Conservation (phyloP, 2,113 vertebrate species). For the Syngnathus floridae region DNA sequence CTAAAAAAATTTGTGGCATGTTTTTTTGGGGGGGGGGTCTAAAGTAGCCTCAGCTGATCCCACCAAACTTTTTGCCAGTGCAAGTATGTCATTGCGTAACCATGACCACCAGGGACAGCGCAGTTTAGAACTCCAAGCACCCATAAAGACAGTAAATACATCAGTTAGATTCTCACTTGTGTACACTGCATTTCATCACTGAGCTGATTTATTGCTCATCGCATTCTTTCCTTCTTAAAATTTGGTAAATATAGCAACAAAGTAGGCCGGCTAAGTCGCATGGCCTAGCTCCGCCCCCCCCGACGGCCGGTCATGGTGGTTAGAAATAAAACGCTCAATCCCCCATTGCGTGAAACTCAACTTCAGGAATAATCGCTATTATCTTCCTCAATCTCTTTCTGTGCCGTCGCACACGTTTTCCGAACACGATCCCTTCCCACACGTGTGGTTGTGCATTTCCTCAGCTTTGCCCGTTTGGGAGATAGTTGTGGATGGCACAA, state of each 20-base stretch:
- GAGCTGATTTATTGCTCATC: not conserved
- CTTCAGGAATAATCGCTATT: not conserved
- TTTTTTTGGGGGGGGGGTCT: not conserved
- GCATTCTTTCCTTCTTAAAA: no score
- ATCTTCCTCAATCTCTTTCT: not conserved
- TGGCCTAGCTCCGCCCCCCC: no score
- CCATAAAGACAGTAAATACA: not conserved
- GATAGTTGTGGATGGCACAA: constrained; percentile 5
- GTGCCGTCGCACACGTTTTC: not conserved
- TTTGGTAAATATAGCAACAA: no score
- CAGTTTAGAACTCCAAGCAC: not conserved
- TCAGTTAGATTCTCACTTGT: not conserved
- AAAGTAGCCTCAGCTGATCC: not conserved
- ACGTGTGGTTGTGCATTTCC: constrained; percentile 11
- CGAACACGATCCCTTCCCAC: constrained; percentile 1
- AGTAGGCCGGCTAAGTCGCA: no score
- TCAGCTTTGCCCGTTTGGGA: constrained; percentile 14
- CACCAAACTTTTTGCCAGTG: not conserved
- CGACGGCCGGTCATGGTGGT: no score
- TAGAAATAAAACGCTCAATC: not conserved
- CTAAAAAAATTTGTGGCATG: not conserved
- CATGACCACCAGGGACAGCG: not conserved
- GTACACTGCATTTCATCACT: not conserved
- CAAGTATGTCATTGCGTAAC: not conserved
- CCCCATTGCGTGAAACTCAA: no score